A percentile compares a stretch with the other conserved stretches of the same genome.
Conservation (phyloP, 2,888 invertebrate genomes). For the Carcina quercana region DNA sequence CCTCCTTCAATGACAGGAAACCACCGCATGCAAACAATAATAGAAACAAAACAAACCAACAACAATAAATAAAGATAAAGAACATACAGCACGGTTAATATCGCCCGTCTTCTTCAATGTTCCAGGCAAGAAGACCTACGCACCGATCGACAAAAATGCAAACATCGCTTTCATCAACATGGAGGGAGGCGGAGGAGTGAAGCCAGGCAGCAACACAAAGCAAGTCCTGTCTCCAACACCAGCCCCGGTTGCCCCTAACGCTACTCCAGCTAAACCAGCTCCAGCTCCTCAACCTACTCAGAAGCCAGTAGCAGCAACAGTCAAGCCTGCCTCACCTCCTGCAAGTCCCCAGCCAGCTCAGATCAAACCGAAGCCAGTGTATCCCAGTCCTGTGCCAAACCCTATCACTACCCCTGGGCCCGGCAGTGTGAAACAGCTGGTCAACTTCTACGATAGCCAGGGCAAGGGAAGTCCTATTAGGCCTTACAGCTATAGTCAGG, state of each 20-base stretch:
- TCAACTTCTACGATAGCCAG: constrained; percentile 57
- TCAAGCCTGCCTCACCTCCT: constrained; percentile 6
- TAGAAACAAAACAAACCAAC: too few relatives aligned
- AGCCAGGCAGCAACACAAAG: constrained; percentile 9
- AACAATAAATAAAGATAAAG: too few relatives aligned
- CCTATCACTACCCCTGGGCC: constrained; percentile 55
- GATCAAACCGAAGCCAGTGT: constrained; percentile 44
- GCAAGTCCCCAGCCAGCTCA: constrained; percentile 25
- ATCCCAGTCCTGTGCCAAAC: constrained; percentile 34
- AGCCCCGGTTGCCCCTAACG: constrained; percentile 11
- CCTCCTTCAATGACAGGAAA: too few relatives aligned
- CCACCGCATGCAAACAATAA: too few relatives aligned
- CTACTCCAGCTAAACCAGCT: constrained; percentile 13
- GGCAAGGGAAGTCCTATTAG: constrained; percentile 57
- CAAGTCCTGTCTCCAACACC: constrained; percentile 12
- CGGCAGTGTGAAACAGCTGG: constrained; percentile 51
- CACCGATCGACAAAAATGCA: constrained; percentile 55
- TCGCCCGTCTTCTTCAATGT: constrained; percentile 13
- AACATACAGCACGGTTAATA: too few relatives aligned
- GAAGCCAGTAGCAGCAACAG: constrained; percentile 4
- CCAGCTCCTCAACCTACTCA: constrained; percentile 19
- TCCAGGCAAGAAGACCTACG: constrained; percentile 46
- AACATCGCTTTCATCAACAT: constrained; percentile 63
- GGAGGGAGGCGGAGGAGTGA: constrained; percentile 42
- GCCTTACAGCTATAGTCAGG: constrained; percentile 60